phyloP scores from a whole-genome alignment of 2,797 vertebrate genomes.

The Paramormyrops hopkinsi region DNA sequence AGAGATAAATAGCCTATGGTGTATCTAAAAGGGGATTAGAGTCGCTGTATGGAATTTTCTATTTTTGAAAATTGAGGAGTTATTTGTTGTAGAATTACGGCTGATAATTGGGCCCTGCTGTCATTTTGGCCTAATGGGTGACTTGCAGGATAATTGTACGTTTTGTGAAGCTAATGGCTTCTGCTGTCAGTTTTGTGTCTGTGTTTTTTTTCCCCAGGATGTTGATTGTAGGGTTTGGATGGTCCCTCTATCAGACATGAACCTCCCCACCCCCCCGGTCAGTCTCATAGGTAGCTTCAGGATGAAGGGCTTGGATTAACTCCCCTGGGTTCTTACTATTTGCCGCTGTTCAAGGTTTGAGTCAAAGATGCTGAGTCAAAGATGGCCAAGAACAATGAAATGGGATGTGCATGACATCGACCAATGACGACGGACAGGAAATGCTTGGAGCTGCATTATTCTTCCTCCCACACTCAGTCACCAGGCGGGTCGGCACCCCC shows the following conservation, averaged over 20 bases:
- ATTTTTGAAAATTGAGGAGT: slow-evolving; percentile 8
- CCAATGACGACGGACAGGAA: neutral
- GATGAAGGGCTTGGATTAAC: neutral
- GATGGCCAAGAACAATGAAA: neutral
- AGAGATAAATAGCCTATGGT: neutral
- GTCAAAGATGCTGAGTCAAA: neutral
- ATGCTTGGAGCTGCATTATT: neutral
- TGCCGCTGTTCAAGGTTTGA: neutral
- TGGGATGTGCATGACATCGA: neutral
- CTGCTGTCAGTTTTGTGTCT: neutral
- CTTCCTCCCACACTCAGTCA: neutral
- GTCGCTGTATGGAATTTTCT: neutral
- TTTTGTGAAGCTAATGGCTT: slow-evolving; percentile 13
- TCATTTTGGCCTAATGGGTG: slow-evolving; percentile 1
- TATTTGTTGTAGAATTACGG: slow-evolving; percentile 1
- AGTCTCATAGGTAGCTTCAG: neutral
- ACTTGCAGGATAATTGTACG: slow-evolving; percentile 15
- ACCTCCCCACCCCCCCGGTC: neutral
- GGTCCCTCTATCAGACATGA: neutral
- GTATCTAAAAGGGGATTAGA: slow-evolving; percentile 1
- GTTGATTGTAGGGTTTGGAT: neutral
- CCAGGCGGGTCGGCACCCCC: neutral
- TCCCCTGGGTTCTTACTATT: neutral
- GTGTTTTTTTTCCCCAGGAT: neutral
- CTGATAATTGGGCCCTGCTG: neutral